Evolutionary conservation across 2,888 invertebrate species (phyloP), one percentile per base, ranked within the genome.

Genomic region (Erannis defoliaria): DNA sequence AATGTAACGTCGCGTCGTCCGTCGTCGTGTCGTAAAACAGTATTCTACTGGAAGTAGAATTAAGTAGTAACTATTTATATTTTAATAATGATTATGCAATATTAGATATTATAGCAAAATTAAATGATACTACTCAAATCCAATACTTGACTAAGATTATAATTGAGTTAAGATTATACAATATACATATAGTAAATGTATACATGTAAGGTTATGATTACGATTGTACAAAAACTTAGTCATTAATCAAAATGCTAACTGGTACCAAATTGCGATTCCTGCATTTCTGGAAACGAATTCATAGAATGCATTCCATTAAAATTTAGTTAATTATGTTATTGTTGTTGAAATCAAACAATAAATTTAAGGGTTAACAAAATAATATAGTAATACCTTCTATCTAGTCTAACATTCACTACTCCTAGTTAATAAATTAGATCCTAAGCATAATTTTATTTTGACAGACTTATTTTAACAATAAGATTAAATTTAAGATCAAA

Each of bases 31-130:
- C 21, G 19, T 33, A 50, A 38, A 61, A 43, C 46, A 51, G 56
- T 56, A 48, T 61, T 64, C 56, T 62, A 57, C 62, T 66, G 18
- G 62, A 50, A 59, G 65, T 64, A 54, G 62, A 63, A 54, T 42
- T 56, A 56, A 59, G 37, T 56, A n/a, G n/a, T n/a, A n/a, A 29
- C 58, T 29, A n/a, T 50, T 35, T 62, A 42, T 49, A 53, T 64
- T 51, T 62, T 53, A 51, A 51, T 55, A 55, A 55, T 14, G 23
- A 48, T 45, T 60, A 62, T 57, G 67, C 67, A 67, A 64, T 67
- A 64, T 51, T 67, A 67, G 58, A 33, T 29, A 45, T 50, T 62
- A 57, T 55, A 45, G 26, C n/a, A 46, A 4, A 26, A 5, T 5
- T 6, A 26, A 54, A 54, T 49, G n/a, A 57, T 49, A 57, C 37